Evolutionary conservation across 2,888 invertebrate genomes (phyloP), one percentile per base, ranked within the genome.

Genomic region (Serripes groenlandicus): DNA sequence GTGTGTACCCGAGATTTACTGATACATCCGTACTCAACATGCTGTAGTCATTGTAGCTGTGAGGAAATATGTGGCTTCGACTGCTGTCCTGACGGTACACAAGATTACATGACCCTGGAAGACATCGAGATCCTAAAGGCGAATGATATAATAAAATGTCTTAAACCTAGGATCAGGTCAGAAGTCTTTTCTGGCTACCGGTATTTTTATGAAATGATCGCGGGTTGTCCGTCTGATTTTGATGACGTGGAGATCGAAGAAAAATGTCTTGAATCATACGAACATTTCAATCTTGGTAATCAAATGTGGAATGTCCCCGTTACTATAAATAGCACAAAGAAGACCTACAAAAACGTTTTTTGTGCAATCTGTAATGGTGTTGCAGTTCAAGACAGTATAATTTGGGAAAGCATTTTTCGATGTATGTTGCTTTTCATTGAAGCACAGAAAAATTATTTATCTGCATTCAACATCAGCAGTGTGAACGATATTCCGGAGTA

Each of bases 281-380:
- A 7, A 32, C 35, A 34, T 7, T 71, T 71, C n/a, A 58, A 56
- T 26, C 34, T 71, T 23, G 56, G 35, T 15, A 37, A 71, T 3
- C n/a, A 54, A 26, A 28, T 35, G 11, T 56, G 30, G n/a, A 71
- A 71, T 34, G 34, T 71, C 4, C 71, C 71, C 2, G 71, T 56
- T 32, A 56, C 71, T n/a, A n/a, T 26, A 3, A 71, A n/a, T 23
- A 56, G 4, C 11, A n/a, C 71, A 9, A 3, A 28, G 1, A 3
- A 28, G 0, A 35, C 71, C 0, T 71, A 71, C 56, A 71, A 71
- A 23, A 71, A 71, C 26, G 9, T 54, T 18, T 34, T 58, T 26
- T 71, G 71, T 23, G 71, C 71, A 26, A 23, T 71, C 21, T 71
- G 71, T 58, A 32, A 71, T 32, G 71, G 23, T 34, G 71, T 15